Conservation (phyloP, 2,797 vertebrate genomes). For the Hemitrygon akajei region DNA sequence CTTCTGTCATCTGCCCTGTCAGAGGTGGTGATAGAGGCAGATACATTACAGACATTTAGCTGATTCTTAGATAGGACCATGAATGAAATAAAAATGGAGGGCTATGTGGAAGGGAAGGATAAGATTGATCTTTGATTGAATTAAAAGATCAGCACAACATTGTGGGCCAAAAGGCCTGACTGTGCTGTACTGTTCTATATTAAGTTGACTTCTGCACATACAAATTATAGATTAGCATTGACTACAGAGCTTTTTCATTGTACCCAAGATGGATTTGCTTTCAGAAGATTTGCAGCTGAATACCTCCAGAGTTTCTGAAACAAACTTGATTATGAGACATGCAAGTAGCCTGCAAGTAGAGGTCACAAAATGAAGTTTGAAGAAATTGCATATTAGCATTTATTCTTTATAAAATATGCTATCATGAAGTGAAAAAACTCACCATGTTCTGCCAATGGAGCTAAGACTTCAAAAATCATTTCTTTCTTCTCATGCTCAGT, state of each 20-base stretch:
- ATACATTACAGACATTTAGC: no score
- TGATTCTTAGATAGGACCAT: no score
- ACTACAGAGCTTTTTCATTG: not conserved
- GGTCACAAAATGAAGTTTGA: not conserved
- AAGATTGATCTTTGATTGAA: no score
- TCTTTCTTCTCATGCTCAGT: conserved; percentile 93
- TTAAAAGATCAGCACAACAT: no score
- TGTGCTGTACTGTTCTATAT: no score
- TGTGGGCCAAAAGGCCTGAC: no score
- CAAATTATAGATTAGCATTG: not conserved
- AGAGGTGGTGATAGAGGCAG: no score
- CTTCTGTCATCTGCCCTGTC: no score
- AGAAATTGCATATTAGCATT: not conserved
- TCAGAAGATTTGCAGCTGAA: not conserved
- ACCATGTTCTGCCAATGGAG: conserved; percentile 97
- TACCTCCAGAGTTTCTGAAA: not conserved
- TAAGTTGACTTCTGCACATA: not conserved
- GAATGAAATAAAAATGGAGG: no score
- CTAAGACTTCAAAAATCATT: conserved; percentile 97
- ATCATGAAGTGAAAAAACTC: conserved; percentile 43
- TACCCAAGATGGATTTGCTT: not conserved
- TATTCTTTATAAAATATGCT: not conserved
- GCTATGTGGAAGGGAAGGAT: no score
- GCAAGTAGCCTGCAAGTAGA: no score
- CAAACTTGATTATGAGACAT: not conserved